These are phyloP conservation scores for Psylliodes chrysocephalus DNA, from an alignment of 2,888 invertebrate genomes.

Conservation along the genomic window DNA sequence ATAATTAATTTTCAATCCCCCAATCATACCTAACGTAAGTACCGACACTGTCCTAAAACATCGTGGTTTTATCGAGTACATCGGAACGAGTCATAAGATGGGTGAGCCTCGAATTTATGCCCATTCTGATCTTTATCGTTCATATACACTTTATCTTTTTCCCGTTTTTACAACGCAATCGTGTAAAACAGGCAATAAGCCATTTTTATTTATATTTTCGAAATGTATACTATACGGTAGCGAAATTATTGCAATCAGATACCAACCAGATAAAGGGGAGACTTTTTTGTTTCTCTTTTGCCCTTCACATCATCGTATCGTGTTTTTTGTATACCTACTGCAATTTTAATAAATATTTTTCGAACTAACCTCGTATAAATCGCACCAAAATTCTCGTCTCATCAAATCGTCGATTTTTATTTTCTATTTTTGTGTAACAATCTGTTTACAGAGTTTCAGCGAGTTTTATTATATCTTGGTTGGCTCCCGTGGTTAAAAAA, in stretches of 20 bases:
- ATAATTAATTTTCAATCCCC: too few species aligned
- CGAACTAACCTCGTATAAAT: too few species aligned
- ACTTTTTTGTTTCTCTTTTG: not conserved
- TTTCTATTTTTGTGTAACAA: too few species aligned
- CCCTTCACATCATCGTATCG: too few species aligned
- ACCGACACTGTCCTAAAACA: constrained; percentile 20
- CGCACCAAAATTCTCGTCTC: too few species aligned
- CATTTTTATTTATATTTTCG: constrained; percentile 26
- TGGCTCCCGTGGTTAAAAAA: too few species aligned
- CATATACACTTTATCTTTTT: constrained; percentile 29
- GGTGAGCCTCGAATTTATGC: constrained; percentile 29
- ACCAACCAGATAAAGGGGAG: constrained; percentile 2
- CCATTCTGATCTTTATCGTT: constrained; percentile 29
- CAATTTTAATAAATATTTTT: too few species aligned
- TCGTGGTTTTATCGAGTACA: constrained; percentile 23
- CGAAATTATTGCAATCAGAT: constrained; percentile 23
- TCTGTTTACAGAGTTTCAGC: too few species aligned
- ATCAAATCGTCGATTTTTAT: too few species aligned
- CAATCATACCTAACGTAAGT: too few species aligned
- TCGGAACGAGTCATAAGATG: constrained; percentile 30
- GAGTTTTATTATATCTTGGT: too few species aligned
- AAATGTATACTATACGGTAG: constrained; percentile 26
- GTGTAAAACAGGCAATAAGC: constrained; percentile 31
- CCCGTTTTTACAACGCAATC: constrained; percentile 26
- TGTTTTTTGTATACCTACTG: too few species aligned